Evolutionary conservation across 2,888 invertebrate genomes (phyloP).

Genomic region (Dynastes grantii): DNA sequence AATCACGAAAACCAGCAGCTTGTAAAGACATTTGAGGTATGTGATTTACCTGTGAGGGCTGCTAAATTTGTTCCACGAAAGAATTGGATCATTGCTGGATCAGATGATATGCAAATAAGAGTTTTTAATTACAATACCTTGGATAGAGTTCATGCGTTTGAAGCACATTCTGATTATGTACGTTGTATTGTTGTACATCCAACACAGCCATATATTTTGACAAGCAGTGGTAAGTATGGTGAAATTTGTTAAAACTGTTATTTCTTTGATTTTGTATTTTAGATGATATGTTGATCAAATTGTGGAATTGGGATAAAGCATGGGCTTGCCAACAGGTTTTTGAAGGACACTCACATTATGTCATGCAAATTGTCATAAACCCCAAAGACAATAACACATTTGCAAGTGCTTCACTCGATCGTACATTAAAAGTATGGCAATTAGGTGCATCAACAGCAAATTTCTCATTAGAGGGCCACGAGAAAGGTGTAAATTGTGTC

Average conservation of each 20-base stretch:
- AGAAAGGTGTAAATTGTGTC: conserved; percentile 99
- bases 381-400: conserved; percentile 99
- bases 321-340: conserved; percentile 99
- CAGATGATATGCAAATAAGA: conserved; percentile 95
- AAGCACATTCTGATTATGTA: conserved; percentile 99
- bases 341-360: conserved; percentile 99
- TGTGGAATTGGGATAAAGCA: conserved; percentile 99
- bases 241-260: conserved; percentile 29
- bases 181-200: conserved; percentile 97
- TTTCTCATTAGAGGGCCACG: conserved; percentile 98
- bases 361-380: conserved; percentile 99
- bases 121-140: conserved; percentile 99
- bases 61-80: conserved; percentile 97
- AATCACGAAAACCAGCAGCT: conserved; percentile 96
- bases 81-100: conserved; percentile 99
- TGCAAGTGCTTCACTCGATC: conserved; percentile 98
- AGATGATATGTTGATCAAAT: conserved; percentile 98
- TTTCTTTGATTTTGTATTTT: conserved; percentile 51
- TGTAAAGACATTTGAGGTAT: conserved; percentile 93
- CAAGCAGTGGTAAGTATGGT: conserved; percentile 88
- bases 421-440: conserved; percentile 98
- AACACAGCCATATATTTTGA: conserved; percentile 96
- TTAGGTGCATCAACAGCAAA: conserved; percentile 97
- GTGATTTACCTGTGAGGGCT: conserved; percentile 96
- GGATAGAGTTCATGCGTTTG: conserved; percentile 95